Evolutionary conservation across 2,113 vertebrate species (phyloP).

Genomic region (Paedocypris sp.): DNA sequence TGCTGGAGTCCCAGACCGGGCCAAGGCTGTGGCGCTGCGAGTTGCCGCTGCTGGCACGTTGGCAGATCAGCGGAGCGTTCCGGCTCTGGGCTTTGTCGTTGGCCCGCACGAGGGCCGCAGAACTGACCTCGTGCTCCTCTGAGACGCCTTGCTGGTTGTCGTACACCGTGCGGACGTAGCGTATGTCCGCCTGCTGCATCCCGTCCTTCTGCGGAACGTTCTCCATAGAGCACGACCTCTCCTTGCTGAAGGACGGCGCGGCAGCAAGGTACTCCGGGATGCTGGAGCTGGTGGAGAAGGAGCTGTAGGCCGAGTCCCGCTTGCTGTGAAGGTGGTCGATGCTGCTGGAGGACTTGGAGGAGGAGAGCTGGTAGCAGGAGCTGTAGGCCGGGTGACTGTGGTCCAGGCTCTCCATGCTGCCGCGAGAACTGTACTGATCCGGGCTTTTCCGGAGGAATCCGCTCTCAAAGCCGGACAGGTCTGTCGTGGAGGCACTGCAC

Average conservation of each 20-base stretch:
- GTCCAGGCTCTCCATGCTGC: slow-evolving; percentile 94
- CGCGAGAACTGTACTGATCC: slow-evolving; percentile 87
- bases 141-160: slow-evolving; percentile 65
- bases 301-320: slow-evolving; percentile 91
- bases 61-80: slow-evolving; percentile 40
- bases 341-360: slow-evolving; percentile 83
- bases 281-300: slow-evolving; percentile 90
- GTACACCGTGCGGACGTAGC: slow-evolving; percentile 71
- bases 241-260: slow-evolving; percentile 54
- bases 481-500: slow-evolving; percentile 78
- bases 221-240: slow-evolving; percentile 71
- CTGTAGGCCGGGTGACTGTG: slow-evolving; percentile 68
- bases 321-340: slow-evolving; percentile 92
- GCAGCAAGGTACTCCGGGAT: slow-evolving; percentile 73
- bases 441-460: slow-evolving; percentile 82
- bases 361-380: slow-evolving; percentile 77
- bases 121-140: slow-evolving; percentile 71
- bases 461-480: slow-evolving; percentile 74
- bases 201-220: slow-evolving; percentile 51
- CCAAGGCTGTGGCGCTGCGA: slow-evolving; percentile 53
- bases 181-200: slow-evolving; percentile 76
- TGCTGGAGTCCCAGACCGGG: slow-evolving; percentile 56
- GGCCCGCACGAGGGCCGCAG: slow-evolving; percentile 44
- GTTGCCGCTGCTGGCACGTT: slow-evolving; percentile 34
- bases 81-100: slow-evolving; percentile 39